Evolutionary conservation across 2,113 vertebrate species (phyloP), one percentile per base, ranked within the genome.

Genomic region (Dromas ardeola): DNA sequence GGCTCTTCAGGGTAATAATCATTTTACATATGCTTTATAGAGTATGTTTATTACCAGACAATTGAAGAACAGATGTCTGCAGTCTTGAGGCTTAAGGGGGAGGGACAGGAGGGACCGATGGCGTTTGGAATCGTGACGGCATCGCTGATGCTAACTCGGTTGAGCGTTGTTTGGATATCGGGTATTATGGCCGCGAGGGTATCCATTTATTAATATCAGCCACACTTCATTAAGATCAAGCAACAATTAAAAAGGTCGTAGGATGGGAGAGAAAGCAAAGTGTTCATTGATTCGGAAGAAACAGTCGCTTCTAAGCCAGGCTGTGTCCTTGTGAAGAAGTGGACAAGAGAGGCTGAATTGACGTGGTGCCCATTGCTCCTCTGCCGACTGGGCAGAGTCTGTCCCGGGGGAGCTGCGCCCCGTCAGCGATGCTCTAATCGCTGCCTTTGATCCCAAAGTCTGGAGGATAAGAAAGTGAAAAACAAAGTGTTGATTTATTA

Each of bases 201-300:
- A 89, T 88, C 84, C 86, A 29, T 81, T 84, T 86, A 66, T 96
- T 95, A 83, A 80, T 93, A 83, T 78, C 95, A 96, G 90, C 88
- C 94, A 97, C 69, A 67, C 78, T 94, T 97, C 93, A 84, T 98
- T 98, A 98, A 94, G 83, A 96, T 97, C 96, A 95, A 89, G 66
- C 62, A 90, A 89, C 95, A 97, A 97, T 97, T 98, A 96, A 93
- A 95, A 88, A 45, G 58, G 20, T 73, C 90, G 81, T 58, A 29
- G 88, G 87, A 50, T 65, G 74, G 86, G 82, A 76, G 40, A 73
- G 76, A 61, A 77, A 84, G 73, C 55, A 69, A 92, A 92, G n/a
- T 1, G 87, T 78, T 95, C 80, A 4, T 38, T 93, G 78, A 38
- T 55, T 86, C 1, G 15, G 73, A 94, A 96, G 59, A 36, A 81